Conservation (phyloP, 2,113 vertebrate genomes). For the Prietella phreatophila region DNA sequence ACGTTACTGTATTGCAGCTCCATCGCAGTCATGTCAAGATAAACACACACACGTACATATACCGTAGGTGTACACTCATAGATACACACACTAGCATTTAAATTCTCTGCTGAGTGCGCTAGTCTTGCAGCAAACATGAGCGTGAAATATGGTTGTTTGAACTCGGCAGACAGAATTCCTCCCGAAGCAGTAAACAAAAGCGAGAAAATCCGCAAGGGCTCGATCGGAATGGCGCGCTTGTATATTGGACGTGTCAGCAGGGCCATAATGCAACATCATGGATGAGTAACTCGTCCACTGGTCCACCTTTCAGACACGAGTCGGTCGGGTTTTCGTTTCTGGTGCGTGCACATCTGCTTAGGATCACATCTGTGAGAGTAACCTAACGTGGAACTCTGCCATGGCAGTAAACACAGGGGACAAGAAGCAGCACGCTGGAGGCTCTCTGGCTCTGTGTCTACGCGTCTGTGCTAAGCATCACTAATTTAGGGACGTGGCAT, state of each 20-base stretch:
- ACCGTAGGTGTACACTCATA: too few relatives aligned
- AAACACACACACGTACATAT: neutral
- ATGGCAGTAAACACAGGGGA: neutral
- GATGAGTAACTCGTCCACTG: neutral
- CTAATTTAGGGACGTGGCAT: conserved; percentile 4
- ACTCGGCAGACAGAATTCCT: neutral
- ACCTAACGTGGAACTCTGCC: neutral
- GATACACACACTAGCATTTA: too few relatives aligned
- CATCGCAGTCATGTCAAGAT: conserved; percentile 77
- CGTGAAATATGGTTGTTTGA: conserved; percentile 11
- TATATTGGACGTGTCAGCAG: neutral
- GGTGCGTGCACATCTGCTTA: neutral
- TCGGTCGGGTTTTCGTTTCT: neutral
- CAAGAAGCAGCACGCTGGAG: conserved; percentile 3
- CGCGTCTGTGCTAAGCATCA: neutral
- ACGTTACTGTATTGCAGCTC: conserved; percentile 96
- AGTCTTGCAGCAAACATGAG: too few relatives aligned
- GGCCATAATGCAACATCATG: neutral
- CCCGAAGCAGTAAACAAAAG: conserved; percentile 14
- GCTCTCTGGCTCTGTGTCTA: neutral
- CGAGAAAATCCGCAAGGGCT: neutral
- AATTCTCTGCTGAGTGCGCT: neutral
- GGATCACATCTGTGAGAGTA: conserved; percentile 2
- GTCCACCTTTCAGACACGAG: neutral
- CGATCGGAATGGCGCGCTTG: neutral